These are phyloP conservation scores for Elanus axillaris DNA, from an alignment of 2,113 vertebrate genomes.

Conservation along the genomic window DNA sequence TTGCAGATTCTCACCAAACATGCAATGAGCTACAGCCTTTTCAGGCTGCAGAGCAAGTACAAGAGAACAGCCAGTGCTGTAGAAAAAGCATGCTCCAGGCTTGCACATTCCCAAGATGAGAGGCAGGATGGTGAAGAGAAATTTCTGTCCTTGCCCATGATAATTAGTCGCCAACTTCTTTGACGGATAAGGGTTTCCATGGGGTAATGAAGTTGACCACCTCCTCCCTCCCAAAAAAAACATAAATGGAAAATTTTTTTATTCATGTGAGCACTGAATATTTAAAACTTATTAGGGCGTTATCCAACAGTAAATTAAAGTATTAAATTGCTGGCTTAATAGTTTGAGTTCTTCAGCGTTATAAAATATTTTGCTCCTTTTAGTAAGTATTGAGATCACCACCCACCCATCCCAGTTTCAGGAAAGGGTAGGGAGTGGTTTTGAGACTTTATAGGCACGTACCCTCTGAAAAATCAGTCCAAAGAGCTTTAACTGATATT, in stretches of 20 bases:
- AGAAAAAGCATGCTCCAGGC: neutral
- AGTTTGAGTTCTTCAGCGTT: neutral
- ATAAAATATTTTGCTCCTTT: neutral
- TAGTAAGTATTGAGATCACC: neutral
- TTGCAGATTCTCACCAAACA: neutral
- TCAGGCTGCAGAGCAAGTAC: neutral
- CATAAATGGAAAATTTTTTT: neutral
- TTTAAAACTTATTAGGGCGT: neutral
- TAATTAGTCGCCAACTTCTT: neutral
- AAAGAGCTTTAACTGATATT: neutral
- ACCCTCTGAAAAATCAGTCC: neutral
- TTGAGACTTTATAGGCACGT: neutral
- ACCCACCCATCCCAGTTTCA: neutral
- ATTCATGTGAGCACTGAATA: neutral
- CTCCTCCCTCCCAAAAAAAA: neutral
- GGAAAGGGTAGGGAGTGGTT: neutral
- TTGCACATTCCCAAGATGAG: fast-evolving
- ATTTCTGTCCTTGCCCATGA: neutral
- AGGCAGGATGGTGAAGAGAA: neutral
- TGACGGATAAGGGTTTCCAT: neutral
- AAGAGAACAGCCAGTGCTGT: neutral
- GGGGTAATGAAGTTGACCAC: neutral
- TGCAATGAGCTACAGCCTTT: fast-evolving
- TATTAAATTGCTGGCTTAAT: neutral
- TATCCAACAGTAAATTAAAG: neutral